These are phyloP conservation scores for Melitaea cinxia DNA, from an alignment of 1,140 invertebrate species.

Conservation along the genomic window DNA sequence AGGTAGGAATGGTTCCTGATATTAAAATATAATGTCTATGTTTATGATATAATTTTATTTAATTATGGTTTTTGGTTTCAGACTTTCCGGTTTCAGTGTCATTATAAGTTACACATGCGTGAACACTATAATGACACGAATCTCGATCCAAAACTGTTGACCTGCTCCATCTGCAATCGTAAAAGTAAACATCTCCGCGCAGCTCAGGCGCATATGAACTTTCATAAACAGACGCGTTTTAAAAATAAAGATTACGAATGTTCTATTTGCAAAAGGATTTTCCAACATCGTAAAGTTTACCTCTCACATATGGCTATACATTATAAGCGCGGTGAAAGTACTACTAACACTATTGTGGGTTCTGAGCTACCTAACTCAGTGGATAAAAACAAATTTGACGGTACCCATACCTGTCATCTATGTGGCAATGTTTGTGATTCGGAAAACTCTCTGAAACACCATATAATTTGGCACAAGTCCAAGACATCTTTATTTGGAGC, in stretches of 20 bases:
- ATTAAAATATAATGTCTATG: neutral
- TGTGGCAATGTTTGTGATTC: conserved; percentile 76
- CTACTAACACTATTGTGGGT: conserved; percentile 62
- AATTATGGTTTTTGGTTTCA: conserved; percentile 39
- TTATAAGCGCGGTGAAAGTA: conserved; percentile 67
- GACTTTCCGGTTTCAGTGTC: conserved; percentile 72
- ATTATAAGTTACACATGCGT: conserved; percentile 77
- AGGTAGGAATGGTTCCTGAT: conserved; percentile 48
- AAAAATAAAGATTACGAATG: conserved; percentile 75
- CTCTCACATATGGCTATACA: conserved; percentile 75
- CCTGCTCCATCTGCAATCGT: conserved; percentile 70
- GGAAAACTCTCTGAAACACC: conserved; percentile 68
- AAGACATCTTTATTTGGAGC: conserved; percentile 62
- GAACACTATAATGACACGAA: conserved; percentile 70
- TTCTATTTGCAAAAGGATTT: conserved; percentile 73
- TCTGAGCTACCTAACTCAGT: conserved; percentile 40
- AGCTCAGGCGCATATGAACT: conserved; percentile 75
- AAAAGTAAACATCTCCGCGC: conserved; percentile 75
- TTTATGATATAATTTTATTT: neutral
- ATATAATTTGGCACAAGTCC: conserved; percentile 73
- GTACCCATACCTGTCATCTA: conserved; percentile 62
- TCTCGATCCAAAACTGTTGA: conserved; percentile 66
- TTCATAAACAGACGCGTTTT: conserved; percentile 75
- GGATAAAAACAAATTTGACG: conserved; percentile 50
- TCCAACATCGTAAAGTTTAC: conserved; percentile 68